phyloP scores from a whole-genome alignment of 2,888 invertebrate genomes.

The Latheticus oryzae region DNA sequence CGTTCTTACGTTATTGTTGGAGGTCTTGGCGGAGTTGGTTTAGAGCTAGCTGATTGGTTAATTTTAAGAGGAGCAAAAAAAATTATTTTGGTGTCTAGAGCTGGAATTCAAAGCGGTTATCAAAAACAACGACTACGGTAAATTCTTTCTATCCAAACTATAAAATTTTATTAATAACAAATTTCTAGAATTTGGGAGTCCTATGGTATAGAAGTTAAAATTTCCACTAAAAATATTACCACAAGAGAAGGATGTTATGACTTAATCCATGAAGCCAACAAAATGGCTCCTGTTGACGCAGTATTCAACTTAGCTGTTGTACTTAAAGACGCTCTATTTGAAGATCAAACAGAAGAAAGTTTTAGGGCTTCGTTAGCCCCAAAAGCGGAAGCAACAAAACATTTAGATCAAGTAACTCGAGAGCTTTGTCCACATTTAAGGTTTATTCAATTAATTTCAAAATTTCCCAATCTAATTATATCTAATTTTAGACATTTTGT shows the following conservation, averaged over 20 bases:
- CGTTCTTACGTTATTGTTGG: constrained; percentile 75
- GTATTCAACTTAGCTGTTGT: constrained; percentile 91
- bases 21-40: constrained; percentile 92
- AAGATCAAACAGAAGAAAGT: constrained; percentile 77
- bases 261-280: constrained; percentile 73
- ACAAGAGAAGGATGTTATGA: constrained; percentile 75
- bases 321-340: constrained; percentile 78
- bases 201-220: constrained; percentile 75
- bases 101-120: constrained; percentile 83
- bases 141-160: neutral
- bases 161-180: no score
- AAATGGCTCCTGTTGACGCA: constrained; percentile 79
- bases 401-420: constrained; percentile 77
- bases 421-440: constrained; percentile 68
- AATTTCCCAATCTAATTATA: neutral
- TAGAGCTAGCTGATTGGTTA: constrained; percentile 90
- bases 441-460: constrained; percentile 34
- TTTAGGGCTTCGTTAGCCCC: constrained; percentile 77
- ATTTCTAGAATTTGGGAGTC: constrained; percentile 72
- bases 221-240: constrained; percentile 78
- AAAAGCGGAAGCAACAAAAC: constrained; percentile 82
- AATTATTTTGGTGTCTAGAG: constrained; percentile 79
- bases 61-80: constrained; percentile 83
- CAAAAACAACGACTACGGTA: constrained; percentile 67
- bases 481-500: constrained; percentile 75